phyloP scores from a whole-genome alignment of 2,113 vertebrate species.

The Solea solea region DNA sequence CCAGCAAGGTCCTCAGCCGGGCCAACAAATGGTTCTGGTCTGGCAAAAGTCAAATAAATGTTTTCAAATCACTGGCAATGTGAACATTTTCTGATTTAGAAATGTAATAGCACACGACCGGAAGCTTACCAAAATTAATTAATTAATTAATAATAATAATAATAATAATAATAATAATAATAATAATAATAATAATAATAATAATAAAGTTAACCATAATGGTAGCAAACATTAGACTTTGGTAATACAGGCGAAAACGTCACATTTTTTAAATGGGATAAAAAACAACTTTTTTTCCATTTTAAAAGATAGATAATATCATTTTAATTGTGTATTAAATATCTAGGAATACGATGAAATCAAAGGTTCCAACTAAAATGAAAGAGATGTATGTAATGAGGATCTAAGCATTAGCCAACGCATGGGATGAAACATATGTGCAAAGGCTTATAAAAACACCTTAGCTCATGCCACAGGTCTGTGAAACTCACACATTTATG shows the following conservation, averaged over 20 bases:
- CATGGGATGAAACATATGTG: conserved; percentile 44
- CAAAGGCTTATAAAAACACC: conserved; percentile 66
- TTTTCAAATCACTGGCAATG: not conserved
- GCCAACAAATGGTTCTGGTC: not conserved
- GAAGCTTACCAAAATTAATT: not conserved
- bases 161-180: too few relatives aligned
- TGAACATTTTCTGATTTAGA: not conserved
- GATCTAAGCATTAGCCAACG: conserved; percentile 33
- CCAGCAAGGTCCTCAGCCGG: not conserved
- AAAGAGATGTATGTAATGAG: conserved; percentile 6
- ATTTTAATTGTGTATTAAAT: not conserved
- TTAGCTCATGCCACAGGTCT: conserved; percentile 64
- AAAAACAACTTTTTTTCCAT: too few relatives aligned
- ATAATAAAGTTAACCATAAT: too few relatives aligned
- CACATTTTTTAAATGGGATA: too few relatives aligned
- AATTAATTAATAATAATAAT: too few relatives aligned
- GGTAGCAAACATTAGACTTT: too few relatives aligned
- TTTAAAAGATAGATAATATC: not conserved
- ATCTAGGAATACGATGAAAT: not conserved
- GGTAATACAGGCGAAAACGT: too few relatives aligned
- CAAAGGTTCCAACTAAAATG: conserved; percentile 3
- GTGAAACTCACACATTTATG: conserved; percentile 58
- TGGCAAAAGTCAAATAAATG: not conserved
- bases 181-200: too few relatives aligned
- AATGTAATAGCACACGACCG: not conserved